Evolutionary conservation across 2,888 invertebrate genomes (phyloP).

Genomic region (Melinaea marsaeus): DNA sequence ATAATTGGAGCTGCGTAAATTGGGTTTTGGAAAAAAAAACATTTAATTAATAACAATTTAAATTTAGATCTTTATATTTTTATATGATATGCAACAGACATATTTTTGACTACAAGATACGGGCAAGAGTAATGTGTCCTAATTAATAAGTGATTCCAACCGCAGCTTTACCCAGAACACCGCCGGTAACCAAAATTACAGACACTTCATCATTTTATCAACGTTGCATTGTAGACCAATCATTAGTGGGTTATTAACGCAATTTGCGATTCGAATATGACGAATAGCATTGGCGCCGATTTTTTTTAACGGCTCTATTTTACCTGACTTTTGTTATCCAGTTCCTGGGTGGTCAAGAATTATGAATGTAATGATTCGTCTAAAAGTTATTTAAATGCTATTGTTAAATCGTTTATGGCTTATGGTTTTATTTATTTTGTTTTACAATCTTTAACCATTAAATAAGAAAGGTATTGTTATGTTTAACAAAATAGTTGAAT

Average conservation of each 20-base stretch:
- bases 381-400: background rate
- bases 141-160: conserved; percentile 7
- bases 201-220: conserved; percentile 19
- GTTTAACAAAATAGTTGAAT: too few relatives aligned
- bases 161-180: conserved; percentile 5
- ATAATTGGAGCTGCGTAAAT: too few relatives aligned
- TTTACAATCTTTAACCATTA: too few relatives aligned
- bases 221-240: conserved; percentile 23
- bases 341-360: conserved; percentile 25
- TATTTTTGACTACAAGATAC: background rate
- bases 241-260: conserved; percentile 26
- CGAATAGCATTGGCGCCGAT: conserved; percentile 23
- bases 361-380: conserved; percentile 20
- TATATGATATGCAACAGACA: too few relatives aligned
- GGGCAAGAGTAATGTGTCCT: background rate
- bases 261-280: conserved; percentile 17
- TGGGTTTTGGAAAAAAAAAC: too few relatives aligned
- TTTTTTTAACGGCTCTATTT: conserved; percentile 18
- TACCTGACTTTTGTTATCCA: conserved; percentile 22
- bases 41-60: too few relatives aligned
- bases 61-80: too few relatives aligned
- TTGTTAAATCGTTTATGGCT: too few relatives aligned
- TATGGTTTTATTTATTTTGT: too few relatives aligned
- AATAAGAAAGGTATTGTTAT: too few relatives aligned
- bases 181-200: conserved; percentile 22